Base-by-base conservation (phyloP, 2,113 vertebrate species). In the Shinisaurus crocodilurus region DNA sequence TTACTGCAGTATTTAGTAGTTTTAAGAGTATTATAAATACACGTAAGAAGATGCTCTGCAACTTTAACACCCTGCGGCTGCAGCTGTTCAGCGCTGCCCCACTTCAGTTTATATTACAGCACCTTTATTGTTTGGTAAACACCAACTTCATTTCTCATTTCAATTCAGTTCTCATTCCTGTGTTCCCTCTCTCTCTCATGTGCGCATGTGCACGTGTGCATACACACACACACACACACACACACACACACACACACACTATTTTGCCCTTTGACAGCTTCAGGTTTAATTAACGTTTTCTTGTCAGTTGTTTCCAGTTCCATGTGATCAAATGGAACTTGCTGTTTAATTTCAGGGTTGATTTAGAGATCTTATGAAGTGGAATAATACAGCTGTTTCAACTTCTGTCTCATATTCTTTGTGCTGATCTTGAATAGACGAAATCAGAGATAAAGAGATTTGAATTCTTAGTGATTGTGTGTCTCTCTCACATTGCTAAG, bases 201-300 rank as follows among this genome's bases (percentile, higher is more conserved):
- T n/a, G n/a, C n/a, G n/a, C n/a, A n/a, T n/a, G n/a, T n/a, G n/a
- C n/a, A n/a, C n/a, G n/a, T n/a, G n/a, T n/a, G n/a, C n/a, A n/a
- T n/a, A n/a, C n/a, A n/a, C n/a, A n/a, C n/a, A n/a, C n/a, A n/a
- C n/a, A n/a, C n/a, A n/a, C n/a, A n/a, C 48, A 48, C 48, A 48
- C 48, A 48, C 48, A 48, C 48, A 54, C 65, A 5, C 18, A 75
- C n/a, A 40, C n/a, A 75, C 2, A 20, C 72, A 37, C 34, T 75
- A 40, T 75, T 70, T 75, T 7, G 12, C 18, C 34, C 12, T 74
- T 6, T 34, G 15, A 54, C 20, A 82, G 57, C 50, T 34, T 54
- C 80, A 76, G 75, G 65, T 87, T 92, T 93, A 95, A 94, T 96
- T 93, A 94, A 83, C 87, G 57, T 32, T 72, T 69, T 94, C 63